phyloP scores from a whole-genome alignment of 2,113 vertebrate species.

The Lipophrys pholis region DNA sequence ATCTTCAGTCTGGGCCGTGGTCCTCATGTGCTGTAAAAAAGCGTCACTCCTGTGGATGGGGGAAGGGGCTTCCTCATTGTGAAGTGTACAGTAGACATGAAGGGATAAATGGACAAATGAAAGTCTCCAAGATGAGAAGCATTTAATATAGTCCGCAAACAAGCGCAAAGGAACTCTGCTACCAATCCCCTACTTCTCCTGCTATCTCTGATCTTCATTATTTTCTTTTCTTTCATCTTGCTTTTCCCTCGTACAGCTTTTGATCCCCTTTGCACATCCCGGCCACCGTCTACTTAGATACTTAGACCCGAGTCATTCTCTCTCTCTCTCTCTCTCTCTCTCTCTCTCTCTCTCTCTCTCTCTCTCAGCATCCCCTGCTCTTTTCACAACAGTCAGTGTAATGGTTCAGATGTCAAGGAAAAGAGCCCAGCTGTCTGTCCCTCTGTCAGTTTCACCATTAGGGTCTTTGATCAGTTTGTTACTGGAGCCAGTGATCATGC shows the following conservation, averaged over 20 bases:
- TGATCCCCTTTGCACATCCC: conserved; percentile 37
- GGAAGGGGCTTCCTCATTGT: conserved; percentile 1
- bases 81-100: conserved; percentile 58
- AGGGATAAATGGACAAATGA: conserved; percentile 55
- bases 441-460: conserved; percentile 41
- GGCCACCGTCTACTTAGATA: conserved; percentile 44
- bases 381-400: conserved; percentile 49
- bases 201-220: conserved; percentile 60
- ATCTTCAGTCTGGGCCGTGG: background rate
- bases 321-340: conserved; percentile 16
- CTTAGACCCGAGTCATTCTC: conserved; percentile 21
- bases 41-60: background rate
- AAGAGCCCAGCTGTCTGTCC: conserved; percentile 17
- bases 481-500: conserved; percentile 23
- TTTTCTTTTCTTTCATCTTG: conserved; percentile 73
- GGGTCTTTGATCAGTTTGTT: conserved; percentile 70
- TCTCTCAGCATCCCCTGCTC: conserved; percentile 36
- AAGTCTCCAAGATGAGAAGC: conserved; percentile 45
- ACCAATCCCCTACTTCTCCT: conserved; percentile 59
- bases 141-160: conserved; percentile 57
- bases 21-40: conserved; percentile 1
- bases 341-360: conserved; percentile 15
- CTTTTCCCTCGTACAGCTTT: conserved; percentile 50
- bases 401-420: conserved; percentile 65
- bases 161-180: conserved; percentile 44